phyloP scores from a whole-genome alignment of 2,888 invertebrate genomes.

The Ecdyonurus torrentis region DNA sequence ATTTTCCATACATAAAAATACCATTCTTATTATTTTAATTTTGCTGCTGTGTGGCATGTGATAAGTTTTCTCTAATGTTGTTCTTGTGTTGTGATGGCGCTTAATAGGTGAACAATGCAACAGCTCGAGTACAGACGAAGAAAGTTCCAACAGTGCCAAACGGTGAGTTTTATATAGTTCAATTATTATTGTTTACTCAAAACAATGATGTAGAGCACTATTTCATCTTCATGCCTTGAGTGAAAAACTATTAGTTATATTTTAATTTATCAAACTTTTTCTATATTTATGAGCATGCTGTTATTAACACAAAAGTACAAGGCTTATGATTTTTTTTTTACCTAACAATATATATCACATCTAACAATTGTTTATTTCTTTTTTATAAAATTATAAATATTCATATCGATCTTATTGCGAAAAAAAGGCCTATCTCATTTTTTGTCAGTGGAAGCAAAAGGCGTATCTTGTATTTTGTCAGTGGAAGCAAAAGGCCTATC shows the following conservation, averaged over 20 bases:
- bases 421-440: no score
- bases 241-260: not conserved
- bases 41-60: not conserved
- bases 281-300: not conserved
- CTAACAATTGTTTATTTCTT: no score
- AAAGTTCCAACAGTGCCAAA: constrained; percentile 84
- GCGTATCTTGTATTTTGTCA: no score
- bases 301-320: not conserved
- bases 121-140: constrained; percentile 98
- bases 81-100: constrained; percentile 18
- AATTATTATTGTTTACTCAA: not conserved
- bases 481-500: no score
- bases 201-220: not conserved
- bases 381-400: no score
- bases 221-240: not conserved
- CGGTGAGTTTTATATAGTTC: constrained; percentile 65
- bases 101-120: constrained; percentile 95
- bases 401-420: no score
- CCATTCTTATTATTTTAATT: not conserved
- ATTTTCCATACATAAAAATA: not conserved
- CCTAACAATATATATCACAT: no score
- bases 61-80: not conserved
- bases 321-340: not conserved
- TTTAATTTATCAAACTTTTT: not conserved
- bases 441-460: no score